Conservation (phyloP, 1,140 invertebrate species). For the Panulirus ornatus region DNA sequence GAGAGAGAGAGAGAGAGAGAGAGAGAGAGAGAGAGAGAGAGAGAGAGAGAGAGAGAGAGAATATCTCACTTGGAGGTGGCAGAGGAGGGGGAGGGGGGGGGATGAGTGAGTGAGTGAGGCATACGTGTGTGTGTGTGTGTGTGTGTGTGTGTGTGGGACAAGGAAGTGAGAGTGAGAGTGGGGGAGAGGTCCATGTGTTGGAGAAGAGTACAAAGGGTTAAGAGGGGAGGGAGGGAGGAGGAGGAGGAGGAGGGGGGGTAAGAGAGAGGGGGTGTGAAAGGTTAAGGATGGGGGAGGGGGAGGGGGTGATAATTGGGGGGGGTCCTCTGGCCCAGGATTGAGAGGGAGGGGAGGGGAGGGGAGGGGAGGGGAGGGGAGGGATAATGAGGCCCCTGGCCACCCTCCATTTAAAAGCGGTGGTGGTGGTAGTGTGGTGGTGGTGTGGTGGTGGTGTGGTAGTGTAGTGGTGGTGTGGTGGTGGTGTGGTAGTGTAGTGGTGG, state of each 20-base stretch:
- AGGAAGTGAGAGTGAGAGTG: conserved; percentile 14
- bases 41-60: conserved; percentile 29
- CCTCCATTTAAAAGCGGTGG: no score
- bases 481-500: no score
- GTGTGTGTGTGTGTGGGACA: not conserved
- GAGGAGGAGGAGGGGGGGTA: not conserved
- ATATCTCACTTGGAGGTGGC: no score
- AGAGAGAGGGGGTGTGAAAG: not conserved
- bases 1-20: not conserved
- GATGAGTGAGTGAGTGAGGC: not conserved
- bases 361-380: no score
- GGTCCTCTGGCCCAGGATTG: not conserved
- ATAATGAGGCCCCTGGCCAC: no score
- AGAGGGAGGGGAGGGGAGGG: no score
- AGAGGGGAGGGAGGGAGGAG: not conserved
- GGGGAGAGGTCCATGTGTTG: not conserved
- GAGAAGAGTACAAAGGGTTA: not conserved
- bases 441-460: no score
- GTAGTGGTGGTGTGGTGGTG: no score
- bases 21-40: conserved; percentile 23
- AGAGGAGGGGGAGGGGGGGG: not conserved
- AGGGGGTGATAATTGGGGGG: not conserved
- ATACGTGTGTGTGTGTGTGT: not conserved
- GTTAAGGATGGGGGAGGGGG: not conserved
- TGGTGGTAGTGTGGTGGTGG: no score